phyloP scores from a whole-genome alignment of 2,113 vertebrate species.

The Rhombomys opimus region DNA sequence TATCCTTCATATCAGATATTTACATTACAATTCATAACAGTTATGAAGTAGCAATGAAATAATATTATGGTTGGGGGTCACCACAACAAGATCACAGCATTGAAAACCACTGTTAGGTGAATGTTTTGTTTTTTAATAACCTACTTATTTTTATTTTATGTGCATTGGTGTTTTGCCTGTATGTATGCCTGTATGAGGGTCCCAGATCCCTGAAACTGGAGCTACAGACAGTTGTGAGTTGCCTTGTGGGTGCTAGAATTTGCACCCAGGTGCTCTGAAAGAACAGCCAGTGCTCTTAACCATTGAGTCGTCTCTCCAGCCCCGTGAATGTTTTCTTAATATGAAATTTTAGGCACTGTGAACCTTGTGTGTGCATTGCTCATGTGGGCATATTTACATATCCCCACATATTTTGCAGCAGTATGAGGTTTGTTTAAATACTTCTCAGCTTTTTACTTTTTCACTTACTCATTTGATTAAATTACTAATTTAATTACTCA shows the following conservation, averaged over 20 bases:
- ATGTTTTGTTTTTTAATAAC: neutral
- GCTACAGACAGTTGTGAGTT: too few species aligned
- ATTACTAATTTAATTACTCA: neutral
- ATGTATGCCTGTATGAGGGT: too few species aligned
- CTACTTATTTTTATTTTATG: too few species aligned
- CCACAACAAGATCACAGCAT: neutral
- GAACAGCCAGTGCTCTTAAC: too few species aligned
- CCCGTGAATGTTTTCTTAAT: neutral
- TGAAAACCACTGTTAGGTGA: neutral
- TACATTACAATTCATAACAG: neutral
- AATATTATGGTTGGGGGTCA: neutral
- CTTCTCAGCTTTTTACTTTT: neutral
- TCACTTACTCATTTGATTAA: neutral
- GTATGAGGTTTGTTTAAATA: neutral
- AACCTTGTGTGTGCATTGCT: neutral
- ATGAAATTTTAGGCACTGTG: neutral
- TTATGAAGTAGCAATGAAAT: neutral
- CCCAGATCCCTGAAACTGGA: too few species aligned
- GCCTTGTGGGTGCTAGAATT: too few species aligned
- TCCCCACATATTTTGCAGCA: neutral
- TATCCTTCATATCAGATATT: neutral
- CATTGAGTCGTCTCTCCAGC: too few species aligned
- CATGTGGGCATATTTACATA: fast-evolving
- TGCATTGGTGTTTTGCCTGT: too few species aligned
- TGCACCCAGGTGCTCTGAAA: too few species aligned